Base-by-base conservation (phyloP, 2,797 vertebrate species). In the Mormyrus hasselquistii region DNA sequence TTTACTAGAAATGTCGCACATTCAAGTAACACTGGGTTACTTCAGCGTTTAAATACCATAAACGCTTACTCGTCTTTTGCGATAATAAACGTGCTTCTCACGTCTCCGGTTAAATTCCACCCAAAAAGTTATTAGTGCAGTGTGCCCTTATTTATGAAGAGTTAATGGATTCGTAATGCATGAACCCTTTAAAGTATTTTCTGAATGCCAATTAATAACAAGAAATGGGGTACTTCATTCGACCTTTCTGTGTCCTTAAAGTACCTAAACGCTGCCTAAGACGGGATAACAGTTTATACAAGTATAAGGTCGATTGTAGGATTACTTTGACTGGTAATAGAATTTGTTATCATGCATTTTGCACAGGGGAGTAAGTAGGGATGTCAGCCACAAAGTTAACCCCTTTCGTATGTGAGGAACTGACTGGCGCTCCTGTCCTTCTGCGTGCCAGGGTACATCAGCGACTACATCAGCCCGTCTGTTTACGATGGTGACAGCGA, bases 381-480 rank as follows among this genome's bases (percentile, higher is more conserved):
- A 90, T 94, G 92, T 89, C 62, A 89, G 52, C 12, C 12, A 34
- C 25, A n/a, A 4, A 34, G 12, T 86, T 86, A 53, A 34, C 12
- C 85, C 52, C 85, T 86, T 38, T 29, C 89, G 76, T 88, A 59
- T 49, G 90, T 91, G 84, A 91, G 93, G 92, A 91, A 91, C 89
- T 93, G 34, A 92, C 90, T 92, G 89, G 92, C 89, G 65, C 88
- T 93, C 76, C 90, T 88, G 50, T 92, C 90, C 82, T 89, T 89
- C 79, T 90, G 79, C 62, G 88, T 87, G 93, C 94, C 94, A 95
- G 97, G 96, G 90, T 98, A 98, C 96, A 97, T 98, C 95, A 96
- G 96, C 90, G 97, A 97, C 94, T 98, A 97, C 95, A 97, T 98
- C 95, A 96, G 95, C 91, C 97, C 98, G 1, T 94, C 96, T 22